Evolutionary conservation across 2,797 vertebrate species (phyloP), one percentile per base, ranked within the genome.

Genomic region (Myotis pilosus): DNA sequence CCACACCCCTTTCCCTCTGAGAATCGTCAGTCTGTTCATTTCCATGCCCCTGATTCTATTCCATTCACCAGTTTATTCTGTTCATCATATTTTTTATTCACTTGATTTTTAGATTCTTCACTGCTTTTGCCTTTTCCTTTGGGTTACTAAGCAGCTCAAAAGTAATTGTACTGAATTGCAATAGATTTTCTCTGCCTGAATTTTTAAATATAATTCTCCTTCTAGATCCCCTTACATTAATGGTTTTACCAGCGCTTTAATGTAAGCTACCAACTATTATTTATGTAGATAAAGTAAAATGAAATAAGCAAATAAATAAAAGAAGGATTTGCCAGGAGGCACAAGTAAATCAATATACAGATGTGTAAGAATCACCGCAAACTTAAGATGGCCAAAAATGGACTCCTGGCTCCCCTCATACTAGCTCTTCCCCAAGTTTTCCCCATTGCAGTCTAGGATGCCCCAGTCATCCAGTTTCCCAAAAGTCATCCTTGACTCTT

Each of bases 101-200:
- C 13, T 28, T 60, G 25, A 60, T 60, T 60, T 60, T 60, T 60
- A 60, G 57, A 60, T 28, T 60, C 57, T 28, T 28, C 88, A 96
- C 64, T 95, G 89, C 66, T 69, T 96, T 95, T 92, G 71, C 22
- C 33, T 92, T 79, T 94, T 95, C 83, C 76, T 94, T 95, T 78
- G 93, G 82, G 74, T 92, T 96, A 88, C 88, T 89, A 94, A 96
- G 92, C 94, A 94, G 41, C 75, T 92, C 88, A 89, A 95, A 96
- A 80, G 38, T 87, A 96, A 93, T 86, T 91, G 64, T 82, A 66
- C 20, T 84, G 69, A 76, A 95, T 85, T 92, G 16, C 2, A 86
- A 55, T 85, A 49, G 36, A 80, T 96, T 93, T 92, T 53, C 49
- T 92, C 38, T 93, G 90, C 38, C 80, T 94, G 64, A 83, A 88